Evolutionary conservation across 2,888 invertebrate species (phyloP), one percentile per base, ranked within the genome.

Genomic region (Thecophora atra): DNA sequence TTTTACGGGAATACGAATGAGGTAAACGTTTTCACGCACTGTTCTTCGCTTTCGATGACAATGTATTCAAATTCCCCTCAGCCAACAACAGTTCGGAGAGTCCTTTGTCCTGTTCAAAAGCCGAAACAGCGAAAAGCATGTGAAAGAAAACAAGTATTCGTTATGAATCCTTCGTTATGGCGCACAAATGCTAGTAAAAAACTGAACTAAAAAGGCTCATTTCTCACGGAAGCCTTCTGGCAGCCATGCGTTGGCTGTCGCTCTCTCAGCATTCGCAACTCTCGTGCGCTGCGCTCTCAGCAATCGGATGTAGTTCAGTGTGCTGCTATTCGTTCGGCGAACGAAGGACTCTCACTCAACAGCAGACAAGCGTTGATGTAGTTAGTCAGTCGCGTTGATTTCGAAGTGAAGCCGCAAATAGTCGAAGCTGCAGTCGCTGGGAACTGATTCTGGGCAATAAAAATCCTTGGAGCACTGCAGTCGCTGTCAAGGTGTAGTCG

Each of bases 251-350:
- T 54, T 11, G 11, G 60, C 60, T 60, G 3, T 42, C 24, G n/a
- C 3, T 63, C 63, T 63, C 58, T 62, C 15, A 24, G 58, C 68
- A 6, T 42, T 19, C 79, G 70, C 3, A 11, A 66, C 74, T 76
- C 67, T 67, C 37, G 65, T 72, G 62, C 56, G 21, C 42, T 64
- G 52, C 19, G 26, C 52, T 13, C 19, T 26, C 65, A n/a, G n/a
- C n/a, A n/a, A n/a, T n/a, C n/a, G n/a, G n/a, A n/a, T n/a, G 44
- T 13, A 44, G 81, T 81, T 81, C 78, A 81, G 80, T 79, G 77
- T 82, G 80, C n/a, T n/a, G n/a, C n/a, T n/a, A n/a, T n/a, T n/a
- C n/a, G n/a, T n/a, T n/a, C n/a, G n/a, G n/a, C n/a, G n/a, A 30
- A 30, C 5, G 30, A 30, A 30, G 30, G 30, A 30, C 30, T 13